These are phyloP conservation scores for Scartelaos histophorus DNA, from an alignment of 2,113 vertebrate species.

Conservation along the genomic window DNA sequence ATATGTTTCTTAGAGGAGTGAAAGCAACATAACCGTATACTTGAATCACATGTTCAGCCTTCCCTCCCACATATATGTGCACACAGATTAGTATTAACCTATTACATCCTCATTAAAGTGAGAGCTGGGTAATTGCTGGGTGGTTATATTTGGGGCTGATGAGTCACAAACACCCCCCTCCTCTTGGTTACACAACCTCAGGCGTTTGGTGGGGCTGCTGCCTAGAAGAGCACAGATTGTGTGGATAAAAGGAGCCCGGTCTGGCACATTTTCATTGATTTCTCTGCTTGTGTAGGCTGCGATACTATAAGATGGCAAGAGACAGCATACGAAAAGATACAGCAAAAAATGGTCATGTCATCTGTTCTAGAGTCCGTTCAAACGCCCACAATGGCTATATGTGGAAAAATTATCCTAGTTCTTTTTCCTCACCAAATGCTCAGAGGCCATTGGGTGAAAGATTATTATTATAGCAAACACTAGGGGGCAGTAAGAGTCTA, in stretches of 20 bases:
- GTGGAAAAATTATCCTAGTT: conserved; percentile 29
- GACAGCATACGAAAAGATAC: conserved; percentile 9
- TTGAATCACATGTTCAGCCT: not conserved
- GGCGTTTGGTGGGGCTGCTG: conserved; percentile 47
- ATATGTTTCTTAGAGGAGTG: conserved; percentile 4
- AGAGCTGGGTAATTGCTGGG: conserved; percentile 60
- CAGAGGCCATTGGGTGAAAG: conserved; percentile 17
- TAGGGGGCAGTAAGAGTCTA: conserved; percentile 70
- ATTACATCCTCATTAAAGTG: conserved; percentile 42
- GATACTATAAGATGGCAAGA: conserved; percentile 26
- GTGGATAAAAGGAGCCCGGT: conserved; percentile 43
- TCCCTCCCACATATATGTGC: not conserved
- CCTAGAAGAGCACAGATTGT: conserved; percentile 28
- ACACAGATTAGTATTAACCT: conserved; percentile 32
- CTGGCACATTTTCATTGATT: conserved; percentile 70
- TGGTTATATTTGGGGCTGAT: conserved; percentile 62
- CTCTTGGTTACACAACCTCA: conserved; percentile 52
- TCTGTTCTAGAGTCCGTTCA: conserved; percentile 30
- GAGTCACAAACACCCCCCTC: conserved; percentile 58
- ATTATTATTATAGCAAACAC: conserved; percentile 24
- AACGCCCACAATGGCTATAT: conserved; percentile 53
- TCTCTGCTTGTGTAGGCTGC: conserved; percentile 56
- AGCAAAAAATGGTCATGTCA: conserved; percentile 36
- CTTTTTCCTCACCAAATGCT: conserved; percentile 26
- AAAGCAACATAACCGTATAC: not conserved